These are phyloP conservation scores for Helicorthomorpha holstii DNA, from an alignment of 1,140 invertebrate genomes.

Conservation along the genomic window DNA sequence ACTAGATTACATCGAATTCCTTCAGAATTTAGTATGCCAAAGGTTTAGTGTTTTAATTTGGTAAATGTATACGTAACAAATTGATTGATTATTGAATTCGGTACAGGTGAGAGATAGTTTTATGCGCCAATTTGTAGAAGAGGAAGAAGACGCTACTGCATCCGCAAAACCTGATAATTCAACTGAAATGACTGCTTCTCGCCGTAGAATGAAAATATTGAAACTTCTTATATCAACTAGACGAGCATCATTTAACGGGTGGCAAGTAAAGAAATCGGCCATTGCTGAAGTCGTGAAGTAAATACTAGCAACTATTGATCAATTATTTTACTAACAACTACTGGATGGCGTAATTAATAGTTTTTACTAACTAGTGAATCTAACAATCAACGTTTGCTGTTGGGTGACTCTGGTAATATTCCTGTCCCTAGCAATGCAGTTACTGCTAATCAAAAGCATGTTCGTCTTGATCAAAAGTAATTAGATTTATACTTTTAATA, in stretches of 20 bases:
- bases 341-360: not conserved
- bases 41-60: conserved; percentile 34
- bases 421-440: conserved; percentile 59
- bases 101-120: conserved; percentile 85
- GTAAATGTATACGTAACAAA: conserved; percentile 1
- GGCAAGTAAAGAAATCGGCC: not conserved
- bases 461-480: conserved; percentile 39
- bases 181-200: conserved; percentile 11
- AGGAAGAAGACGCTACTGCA: conserved; percentile 43
- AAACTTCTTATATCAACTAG: conserved; percentile 38
- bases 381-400: conserved; percentile 70
- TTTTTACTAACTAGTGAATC: conserved; percentile 38
- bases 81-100: conserved; percentile 3
- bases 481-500: conserved; percentile 24
- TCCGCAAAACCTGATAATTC: conserved; percentile 27
- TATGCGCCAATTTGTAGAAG: conserved; percentile 87
- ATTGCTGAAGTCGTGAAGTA: not conserved
- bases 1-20: conserved; percentile 86
- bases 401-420: conserved; percentile 78
- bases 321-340: too few relatives aligned
- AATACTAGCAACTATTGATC: too few relatives aligned
- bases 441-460: conserved; percentile 62
- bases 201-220: conserved; percentile 50
- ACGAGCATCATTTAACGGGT: not conserved
- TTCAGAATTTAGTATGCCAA: conserved; percentile 88